Evolutionary conservation across 2,888 invertebrate species (phyloP).

Genomic region (Agrotis clavis): DNA sequence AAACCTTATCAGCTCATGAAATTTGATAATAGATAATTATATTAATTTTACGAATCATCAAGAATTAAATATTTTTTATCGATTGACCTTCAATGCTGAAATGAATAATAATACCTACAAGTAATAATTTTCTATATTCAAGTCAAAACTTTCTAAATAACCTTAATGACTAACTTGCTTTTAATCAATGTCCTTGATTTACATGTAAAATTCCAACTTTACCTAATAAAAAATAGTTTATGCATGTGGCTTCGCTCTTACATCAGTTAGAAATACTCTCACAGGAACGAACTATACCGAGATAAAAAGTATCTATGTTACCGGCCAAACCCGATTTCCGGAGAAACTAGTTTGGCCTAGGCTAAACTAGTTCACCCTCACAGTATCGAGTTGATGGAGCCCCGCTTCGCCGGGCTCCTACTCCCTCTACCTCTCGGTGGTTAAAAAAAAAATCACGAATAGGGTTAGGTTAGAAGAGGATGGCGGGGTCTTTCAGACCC

Average conservation of each 20-base stretch:
- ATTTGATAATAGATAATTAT: slow-evolving; percentile 23
- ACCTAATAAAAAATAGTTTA: too few relatives aligned
- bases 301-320: background rate
- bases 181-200: background rate
- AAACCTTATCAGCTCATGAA: slow-evolving; percentile 24
- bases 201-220: background rate
- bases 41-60: slow-evolving; percentile 1
- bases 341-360: too few relatives aligned
- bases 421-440: too few relatives aligned
- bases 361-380: too few relatives aligned
- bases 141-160: background rate
- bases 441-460: too few relatives aligned
- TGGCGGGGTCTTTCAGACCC: too few relatives aligned
- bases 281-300: background rate
- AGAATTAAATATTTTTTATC: background rate
- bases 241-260: too few relatives aligned
- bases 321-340: too few relatives aligned
- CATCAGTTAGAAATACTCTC: background rate
- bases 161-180: too few relatives aligned
- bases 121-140: background rate
- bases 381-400: too few relatives aligned
- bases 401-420: too few relatives aligned
- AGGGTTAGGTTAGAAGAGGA: too few relatives aligned
- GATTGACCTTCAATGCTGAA: slow-evolving; percentile 8
- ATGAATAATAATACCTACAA: background rate